Conservation (phyloP, 1,140 invertebrate genomes). For the Lepidurus apus region DNA sequence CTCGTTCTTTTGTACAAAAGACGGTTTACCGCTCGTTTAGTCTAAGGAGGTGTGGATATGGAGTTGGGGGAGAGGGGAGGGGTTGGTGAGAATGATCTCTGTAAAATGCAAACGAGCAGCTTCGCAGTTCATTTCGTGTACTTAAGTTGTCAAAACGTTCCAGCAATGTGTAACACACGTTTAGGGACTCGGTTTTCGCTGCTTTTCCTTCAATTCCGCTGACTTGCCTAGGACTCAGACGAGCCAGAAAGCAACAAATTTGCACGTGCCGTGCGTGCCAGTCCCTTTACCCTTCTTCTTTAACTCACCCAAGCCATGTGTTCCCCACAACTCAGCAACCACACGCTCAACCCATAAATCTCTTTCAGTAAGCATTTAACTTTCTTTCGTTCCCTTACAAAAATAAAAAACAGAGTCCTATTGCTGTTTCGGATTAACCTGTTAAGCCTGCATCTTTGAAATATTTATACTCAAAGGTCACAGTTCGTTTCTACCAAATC, state of each 20-base stretch:
- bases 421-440: not conserved
- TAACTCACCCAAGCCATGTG: not conserved
- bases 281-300: not conserved
- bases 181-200: not conserved
- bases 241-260: constrained; percentile 9
- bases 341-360: constrained; percentile 11
- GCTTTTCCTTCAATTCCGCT: not conserved
- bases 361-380: not conserved
- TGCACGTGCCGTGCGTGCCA: constrained; percentile 20
- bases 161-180: constrained; percentile 17
- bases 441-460: not conserved
- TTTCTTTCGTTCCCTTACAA: not conserved
- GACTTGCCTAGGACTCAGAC: not conserved
- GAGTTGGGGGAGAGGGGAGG: not conserved
- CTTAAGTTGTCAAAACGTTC: constrained; percentile 19
- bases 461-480: too few relatives aligned
- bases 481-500: too few relatives aligned
- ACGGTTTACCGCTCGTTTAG: not conserved
- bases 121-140: constrained; percentile 15
- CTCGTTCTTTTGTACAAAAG: too few relatives aligned
- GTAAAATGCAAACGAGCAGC: constrained; percentile 4
- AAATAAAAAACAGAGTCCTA: not conserved
- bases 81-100: not conserved
- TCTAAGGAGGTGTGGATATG: not conserved
- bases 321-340: constrained; percentile 11